Percentiles rank a stretch among this genome's conserved stretches.
phyloP scores from a whole-genome alignment of 2,113 vertebrate species.

The Eulemur rufifrons region DNA sequence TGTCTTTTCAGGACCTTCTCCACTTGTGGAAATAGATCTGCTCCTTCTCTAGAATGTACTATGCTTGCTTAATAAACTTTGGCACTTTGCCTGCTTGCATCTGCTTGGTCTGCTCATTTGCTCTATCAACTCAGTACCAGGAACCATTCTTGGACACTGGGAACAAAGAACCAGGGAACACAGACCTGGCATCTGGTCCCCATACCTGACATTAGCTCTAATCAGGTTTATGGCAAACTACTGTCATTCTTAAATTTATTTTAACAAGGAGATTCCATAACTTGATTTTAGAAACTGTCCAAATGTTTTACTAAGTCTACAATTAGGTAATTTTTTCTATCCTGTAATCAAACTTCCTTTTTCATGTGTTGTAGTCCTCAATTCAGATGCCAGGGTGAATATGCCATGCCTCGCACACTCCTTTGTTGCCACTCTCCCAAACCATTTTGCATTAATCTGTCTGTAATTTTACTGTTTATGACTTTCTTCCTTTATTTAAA shows the following conservation, averaged over 20 bases:
- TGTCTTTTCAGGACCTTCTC: no score
- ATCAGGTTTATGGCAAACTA: neutral
- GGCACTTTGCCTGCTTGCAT: no score
- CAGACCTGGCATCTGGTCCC: no score
- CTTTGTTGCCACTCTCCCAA: neutral
- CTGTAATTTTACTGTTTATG: neutral
- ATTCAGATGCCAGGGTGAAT: neutral
- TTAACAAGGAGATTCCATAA: neutral
- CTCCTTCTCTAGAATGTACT: no score
- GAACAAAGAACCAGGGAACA: no score
- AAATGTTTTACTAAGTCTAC: neutral
- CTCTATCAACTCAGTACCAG: no score
- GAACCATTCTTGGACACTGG: no score
- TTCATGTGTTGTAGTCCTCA: neutral
- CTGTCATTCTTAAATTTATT: neutral
- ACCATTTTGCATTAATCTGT: neutral
- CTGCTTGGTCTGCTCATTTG: no score
- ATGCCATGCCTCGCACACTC: accelerated
- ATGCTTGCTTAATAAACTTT: no score
- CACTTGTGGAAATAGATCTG: no score
- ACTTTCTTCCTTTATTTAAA: neutral
- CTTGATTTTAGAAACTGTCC: neutral
- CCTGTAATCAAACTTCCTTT: neutral
- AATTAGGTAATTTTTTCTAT: neutral
- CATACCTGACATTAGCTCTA: no score